Evolutionary conservation across 2,113 vertebrate genomes (phyloP).

Genomic region (Phasianus colchicus): DNA sequence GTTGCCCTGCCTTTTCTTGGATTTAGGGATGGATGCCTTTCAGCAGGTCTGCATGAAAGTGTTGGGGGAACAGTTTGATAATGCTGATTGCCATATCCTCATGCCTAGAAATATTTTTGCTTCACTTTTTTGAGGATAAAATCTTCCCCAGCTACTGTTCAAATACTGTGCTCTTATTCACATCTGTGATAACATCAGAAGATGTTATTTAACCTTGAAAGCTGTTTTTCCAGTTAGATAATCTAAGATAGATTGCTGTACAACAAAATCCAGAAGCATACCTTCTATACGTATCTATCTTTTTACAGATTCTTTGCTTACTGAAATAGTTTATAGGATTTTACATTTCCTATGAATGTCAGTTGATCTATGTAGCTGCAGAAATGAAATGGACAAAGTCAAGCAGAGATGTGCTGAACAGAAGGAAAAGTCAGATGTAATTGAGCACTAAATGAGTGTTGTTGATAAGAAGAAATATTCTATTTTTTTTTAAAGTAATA

Average conservation of each 20-base stretch:
- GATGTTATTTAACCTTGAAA: not conserved
- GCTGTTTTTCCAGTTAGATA: not conserved
- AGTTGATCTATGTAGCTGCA: not conserved
- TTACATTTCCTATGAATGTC: not conserved
- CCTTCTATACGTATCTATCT: not conserved
- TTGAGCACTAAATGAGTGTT: not conserved
- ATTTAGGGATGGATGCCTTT: not conserved
- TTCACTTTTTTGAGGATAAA: not conserved
- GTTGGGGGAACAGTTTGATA: not conserved
- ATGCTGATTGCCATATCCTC: not conserved
- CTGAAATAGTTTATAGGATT: not conserved
- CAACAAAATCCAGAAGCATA: not conserved
- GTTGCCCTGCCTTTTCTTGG: not conserved
- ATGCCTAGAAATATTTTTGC: not conserved
- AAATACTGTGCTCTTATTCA: not conserved
- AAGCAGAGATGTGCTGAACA: not conserved
- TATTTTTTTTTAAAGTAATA: not conserved
- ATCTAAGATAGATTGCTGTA: not conserved
- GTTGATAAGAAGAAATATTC: not conserved
- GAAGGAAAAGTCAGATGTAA: not conserved
- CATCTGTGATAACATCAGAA: not conserved
- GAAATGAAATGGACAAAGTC: not conserved
- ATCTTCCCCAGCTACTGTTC: not conserved
- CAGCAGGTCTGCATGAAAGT: not conserved
- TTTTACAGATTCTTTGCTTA: not conserved